Percentiles rank a stretch among this genome's conserved stretches.
Evolutionary conservation across 2,113 vertebrate species (phyloP).

Genomic region (Alectura lathami): DNA sequence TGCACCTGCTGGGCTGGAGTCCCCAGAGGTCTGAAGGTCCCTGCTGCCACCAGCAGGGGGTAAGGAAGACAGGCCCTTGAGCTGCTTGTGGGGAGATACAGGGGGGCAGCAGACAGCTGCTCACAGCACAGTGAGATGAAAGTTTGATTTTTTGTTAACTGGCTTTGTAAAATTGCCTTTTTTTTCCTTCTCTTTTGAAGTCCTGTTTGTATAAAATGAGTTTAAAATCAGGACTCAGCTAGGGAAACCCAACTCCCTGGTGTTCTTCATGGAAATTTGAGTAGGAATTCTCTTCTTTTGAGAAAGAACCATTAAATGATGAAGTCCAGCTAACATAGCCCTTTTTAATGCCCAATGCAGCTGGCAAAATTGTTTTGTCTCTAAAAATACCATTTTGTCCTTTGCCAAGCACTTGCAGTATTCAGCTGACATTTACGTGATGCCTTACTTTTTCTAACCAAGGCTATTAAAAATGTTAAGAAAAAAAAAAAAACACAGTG

Average conservation of each 20-base stretch:
- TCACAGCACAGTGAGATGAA: not conserved
- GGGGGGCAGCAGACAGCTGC: not conserved
- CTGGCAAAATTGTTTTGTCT: not conserved
- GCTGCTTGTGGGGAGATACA: not conserved
- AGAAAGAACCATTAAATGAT: not conserved
- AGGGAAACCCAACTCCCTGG: not conserved
- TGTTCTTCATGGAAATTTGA: not conserved
- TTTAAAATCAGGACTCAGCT: not conserved
- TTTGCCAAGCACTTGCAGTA: not conserved
- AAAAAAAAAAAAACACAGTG: not conserved
- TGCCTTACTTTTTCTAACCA: not conserved
- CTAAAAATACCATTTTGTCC: not conserved
- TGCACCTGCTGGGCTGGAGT: not conserved
- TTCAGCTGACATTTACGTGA: not conserved
- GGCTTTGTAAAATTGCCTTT: not conserved
- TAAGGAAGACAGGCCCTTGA: not conserved
- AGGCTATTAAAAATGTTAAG: not conserved
- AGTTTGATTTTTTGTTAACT: not conserved
- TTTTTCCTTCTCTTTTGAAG: not conserved
- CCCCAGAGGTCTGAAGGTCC: not conserved
- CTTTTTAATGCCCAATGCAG: not conserved
- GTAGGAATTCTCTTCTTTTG: not conserved
- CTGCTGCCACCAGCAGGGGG: not conserved
- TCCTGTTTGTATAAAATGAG: not conserved
- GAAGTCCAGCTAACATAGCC: not conserved